phyloP scores from a whole-genome alignment of 2,888 invertebrate genomes.

The Eilema sororculum region DNA sequence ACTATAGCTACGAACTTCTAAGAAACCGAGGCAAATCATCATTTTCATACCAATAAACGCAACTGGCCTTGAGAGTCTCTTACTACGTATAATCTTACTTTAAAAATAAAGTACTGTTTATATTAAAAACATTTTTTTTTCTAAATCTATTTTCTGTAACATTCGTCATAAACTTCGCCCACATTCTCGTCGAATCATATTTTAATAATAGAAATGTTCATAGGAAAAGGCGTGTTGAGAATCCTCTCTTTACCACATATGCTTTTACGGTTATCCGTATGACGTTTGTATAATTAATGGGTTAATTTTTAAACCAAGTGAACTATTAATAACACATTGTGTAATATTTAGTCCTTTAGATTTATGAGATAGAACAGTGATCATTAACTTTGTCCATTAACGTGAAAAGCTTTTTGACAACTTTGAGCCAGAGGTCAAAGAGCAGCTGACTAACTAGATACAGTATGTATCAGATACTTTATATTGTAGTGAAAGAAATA shows the following conservation, averaged over 20 bases:
- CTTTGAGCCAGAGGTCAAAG: not conserved
- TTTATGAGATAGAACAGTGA: slow-evolving; percentile 9
- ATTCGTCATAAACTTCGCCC: slow-evolving; percentile 15
- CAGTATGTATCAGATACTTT: too few relatives aligned
- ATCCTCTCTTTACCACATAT: slow-evolving; percentile 24
- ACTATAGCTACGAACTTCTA: not conserved
- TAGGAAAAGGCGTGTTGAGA: slow-evolving; percentile 26
- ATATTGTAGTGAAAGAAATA: too few relatives aligned
- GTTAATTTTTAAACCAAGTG: slow-evolving; percentile 42
- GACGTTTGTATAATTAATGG: slow-evolving; percentile 46
- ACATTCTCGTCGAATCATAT: slow-evolving; percentile 3
- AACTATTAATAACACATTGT: slow-evolving; percentile 36
- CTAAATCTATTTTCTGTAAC: slow-evolving; percentile 9
- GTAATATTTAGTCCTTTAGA: slow-evolving; percentile 11
- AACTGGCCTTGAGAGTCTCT: slow-evolving; percentile 12
- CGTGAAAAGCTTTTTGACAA: not conserved
- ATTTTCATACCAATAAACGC: slow-evolving; percentile 1
- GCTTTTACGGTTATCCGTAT: slow-evolving; percentile 33
- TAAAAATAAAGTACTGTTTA: slow-evolving; percentile 14
- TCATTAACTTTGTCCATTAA: not conserved
- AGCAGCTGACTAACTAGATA: too few relatives aligned
- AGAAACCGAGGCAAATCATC: not conserved
- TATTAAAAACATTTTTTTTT: not conserved
- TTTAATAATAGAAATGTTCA: slow-evolving; percentile 34
- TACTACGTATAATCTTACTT: slow-evolving; percentile 5